Base-by-base conservation (phyloP, 2,113 vertebrate species). In the Peromyscus leucopus region DNA sequence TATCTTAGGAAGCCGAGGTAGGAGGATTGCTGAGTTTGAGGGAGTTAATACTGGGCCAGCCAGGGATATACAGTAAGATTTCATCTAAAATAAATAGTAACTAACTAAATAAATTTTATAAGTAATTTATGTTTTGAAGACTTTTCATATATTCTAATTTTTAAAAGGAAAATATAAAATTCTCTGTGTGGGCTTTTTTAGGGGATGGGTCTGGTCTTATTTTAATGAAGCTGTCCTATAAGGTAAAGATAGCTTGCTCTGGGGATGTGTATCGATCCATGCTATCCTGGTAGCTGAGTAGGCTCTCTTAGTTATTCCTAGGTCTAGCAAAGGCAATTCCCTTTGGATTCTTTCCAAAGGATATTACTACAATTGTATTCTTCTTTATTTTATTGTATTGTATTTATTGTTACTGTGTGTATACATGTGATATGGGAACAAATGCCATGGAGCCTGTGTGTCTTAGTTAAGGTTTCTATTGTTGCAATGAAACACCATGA, bases 301-400 rank as follows among this genome's bases (percentile, higher is more conserved):
- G 87, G n/a, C 33, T 74, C 22, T 46, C 74, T 82, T 82, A 80
- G 28, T 92, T 92, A 88, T 92, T 89, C 31, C 33, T 65, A 57
- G 94, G 48, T 83, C 48, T 76, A 82, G 11, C 24, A 69, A 83
- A 89, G 90, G 63, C 74, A 89, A 93, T 86, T 78, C 8, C 79
- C 89, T 88, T 74, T 91, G 74, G 9, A 86, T 94, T 93, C 39
- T 36, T 96, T 80, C 16, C 17, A 92, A 93, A 95, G 39, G 36
- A 71, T 89, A 88, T 57, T 59, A 90, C 63, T 94, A 78, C 26
- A 78, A 85, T 33, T 65, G 7, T 42, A 42, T 63, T 84, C 80
- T 24, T 61, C 36, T 61, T 61, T 59, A 61, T 55, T 57, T 36
- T 22, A 57, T n/a, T 84, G 15, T 26, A 28, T 42, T 39, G 12